These are phyloP conservation scores for Drosophila tripunctata DNA, from an alignment of 2,888 invertebrate genomes.

Conservation along the genomic window DNA sequence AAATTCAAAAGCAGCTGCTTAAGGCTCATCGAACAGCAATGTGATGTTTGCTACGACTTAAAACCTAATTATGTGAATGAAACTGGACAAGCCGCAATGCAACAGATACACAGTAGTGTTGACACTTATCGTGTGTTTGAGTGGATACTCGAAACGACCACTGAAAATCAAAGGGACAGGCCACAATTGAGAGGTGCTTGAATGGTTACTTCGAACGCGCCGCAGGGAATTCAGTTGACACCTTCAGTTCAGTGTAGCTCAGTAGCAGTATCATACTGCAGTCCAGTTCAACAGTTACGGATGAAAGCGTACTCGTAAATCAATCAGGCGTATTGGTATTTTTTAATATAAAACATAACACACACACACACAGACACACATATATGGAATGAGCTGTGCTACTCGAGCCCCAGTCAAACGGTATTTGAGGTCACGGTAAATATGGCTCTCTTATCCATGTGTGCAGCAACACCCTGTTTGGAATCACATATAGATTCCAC, in stretches of 20 bases:
- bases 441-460: slow-evolving; percentile 35
- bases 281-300: slow-evolving; percentile 2
- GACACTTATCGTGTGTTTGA: neutral
- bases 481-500: neutral
- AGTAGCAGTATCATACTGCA: too few species aligned
- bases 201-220: slow-evolving; percentile 21
- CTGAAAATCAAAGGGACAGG: slow-evolving; percentile 7
- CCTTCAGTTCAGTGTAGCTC: neutral
- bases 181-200: slow-evolving; percentile 25
- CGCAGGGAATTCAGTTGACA: slow-evolving; percentile 20
- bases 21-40: slow-evolving; percentile 6
- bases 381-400: slow-evolving; percentile 2
- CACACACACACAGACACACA: slow-evolving; percentile 4
- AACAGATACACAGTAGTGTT: neutral
- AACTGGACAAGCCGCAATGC: neutral
- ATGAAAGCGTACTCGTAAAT: slow-evolving; percentile 62
- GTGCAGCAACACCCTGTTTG: slow-evolving; percentile 28
- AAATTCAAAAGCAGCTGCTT: slow-evolving; percentile 4
- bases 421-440: slow-evolving; percentile 40
- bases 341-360: slow-evolving; percentile 61
- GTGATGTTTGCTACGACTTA: slow-evolving; percentile 19
- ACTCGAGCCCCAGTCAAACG: neutral
- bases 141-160: neutral
- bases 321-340: slow-evolving; percentile 69
- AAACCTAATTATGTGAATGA: slow-evolving; percentile 27